phyloP scores from a whole-genome alignment of 2,797 vertebrate genomes.

The Acomys russatus region DNA sequence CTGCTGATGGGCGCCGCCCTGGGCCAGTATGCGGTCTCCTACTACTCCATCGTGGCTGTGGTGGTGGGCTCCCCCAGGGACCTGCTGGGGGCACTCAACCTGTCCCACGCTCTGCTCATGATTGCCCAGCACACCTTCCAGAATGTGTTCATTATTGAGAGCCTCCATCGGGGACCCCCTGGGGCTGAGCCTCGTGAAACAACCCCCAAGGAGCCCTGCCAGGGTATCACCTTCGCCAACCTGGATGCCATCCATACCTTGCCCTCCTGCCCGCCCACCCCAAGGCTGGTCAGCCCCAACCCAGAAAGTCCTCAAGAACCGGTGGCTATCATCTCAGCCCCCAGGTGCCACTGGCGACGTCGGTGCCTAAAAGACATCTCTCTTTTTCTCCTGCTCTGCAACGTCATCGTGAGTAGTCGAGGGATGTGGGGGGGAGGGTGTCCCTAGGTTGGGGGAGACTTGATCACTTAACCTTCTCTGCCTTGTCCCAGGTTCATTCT shows the following conservation, averaged over 20 bases:
- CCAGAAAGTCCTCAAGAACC: constrained; percentile 73
- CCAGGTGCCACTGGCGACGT: constrained; percentile 92
- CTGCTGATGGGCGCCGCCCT: constrained; percentile 95
- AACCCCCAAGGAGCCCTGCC: constrained; percentile 85
- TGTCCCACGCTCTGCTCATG: constrained; percentile 92
- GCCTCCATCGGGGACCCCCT: constrained; percentile 94
- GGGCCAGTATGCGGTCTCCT: constrained; percentile 96
- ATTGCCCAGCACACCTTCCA: constrained; percentile 95
- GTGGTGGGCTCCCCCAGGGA: constrained; percentile 89
- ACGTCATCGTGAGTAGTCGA: constrained; percentile 93
- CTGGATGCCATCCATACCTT: constrained; percentile 81
- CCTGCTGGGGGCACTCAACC: constrained; percentile 90
- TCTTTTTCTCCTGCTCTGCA: constrained; percentile 93
- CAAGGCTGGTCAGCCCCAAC: constrained; percentile 8
- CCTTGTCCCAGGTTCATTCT: neutral
- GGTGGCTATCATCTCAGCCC: neutral
- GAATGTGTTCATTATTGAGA: constrained; percentile 96
- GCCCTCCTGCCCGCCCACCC: neutral
- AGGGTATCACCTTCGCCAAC: constrained; percentile 87
- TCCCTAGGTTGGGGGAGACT: neutral
- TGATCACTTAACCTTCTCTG: neutral
- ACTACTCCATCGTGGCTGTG: constrained; percentile 95
- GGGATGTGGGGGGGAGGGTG: no score
- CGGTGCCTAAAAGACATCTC: constrained; percentile 94
- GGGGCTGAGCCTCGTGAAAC: constrained; percentile 66